A percentile compares a stretch with the other conserved stretches of the same genome.
phyloP scores from a whole-genome alignment of 1,140 invertebrate genomes.

The Paramacrobiotus metropolitanus region DNA sequence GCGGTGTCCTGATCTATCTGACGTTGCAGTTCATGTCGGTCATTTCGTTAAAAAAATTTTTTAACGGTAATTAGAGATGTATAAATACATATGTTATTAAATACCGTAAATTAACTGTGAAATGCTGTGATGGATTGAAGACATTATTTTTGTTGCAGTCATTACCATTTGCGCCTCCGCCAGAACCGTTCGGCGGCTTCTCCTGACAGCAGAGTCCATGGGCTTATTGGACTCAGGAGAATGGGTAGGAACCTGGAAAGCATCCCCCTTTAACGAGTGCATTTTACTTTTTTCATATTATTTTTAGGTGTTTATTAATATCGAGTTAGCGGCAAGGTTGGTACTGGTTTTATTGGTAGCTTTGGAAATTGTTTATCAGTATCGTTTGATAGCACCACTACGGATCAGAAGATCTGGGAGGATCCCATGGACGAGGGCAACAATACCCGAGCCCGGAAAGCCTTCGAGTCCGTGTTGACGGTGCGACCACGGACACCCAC shows the following conservation, averaged over 20 bases:
- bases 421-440: neutral
- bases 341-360: neutral
- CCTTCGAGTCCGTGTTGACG: slow-evolving; percentile 23
- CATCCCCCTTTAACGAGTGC: too few relatives aligned
- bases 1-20: too few relatives aligned
- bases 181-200: neutral
- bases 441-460: slow-evolving; percentile 19
- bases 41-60: too few relatives aligned
- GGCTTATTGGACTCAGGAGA: neutral
- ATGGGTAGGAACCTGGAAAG: too few relatives aligned
- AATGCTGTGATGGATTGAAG: too few relatives aligned
- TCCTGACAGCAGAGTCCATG: neutral
- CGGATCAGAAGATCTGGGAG: neutral
- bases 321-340: neutral
- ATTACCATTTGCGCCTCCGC: neutral
- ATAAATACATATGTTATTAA: too few relatives aligned
- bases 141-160: neutral
- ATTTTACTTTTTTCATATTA: neutral
- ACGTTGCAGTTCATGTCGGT: too few relatives aligned
- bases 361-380: neutral
- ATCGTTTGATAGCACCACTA: neutral
- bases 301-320: neutral
- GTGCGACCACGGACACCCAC: slow-evolving; percentile 23
- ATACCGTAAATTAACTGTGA: too few relatives aligned
- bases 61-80: too few relatives aligned